Evolutionary conservation across 2,113 vertebrate genomes (phyloP), one percentile per base, ranked within the genome.

Genomic region (Noturus placidus): DNA sequence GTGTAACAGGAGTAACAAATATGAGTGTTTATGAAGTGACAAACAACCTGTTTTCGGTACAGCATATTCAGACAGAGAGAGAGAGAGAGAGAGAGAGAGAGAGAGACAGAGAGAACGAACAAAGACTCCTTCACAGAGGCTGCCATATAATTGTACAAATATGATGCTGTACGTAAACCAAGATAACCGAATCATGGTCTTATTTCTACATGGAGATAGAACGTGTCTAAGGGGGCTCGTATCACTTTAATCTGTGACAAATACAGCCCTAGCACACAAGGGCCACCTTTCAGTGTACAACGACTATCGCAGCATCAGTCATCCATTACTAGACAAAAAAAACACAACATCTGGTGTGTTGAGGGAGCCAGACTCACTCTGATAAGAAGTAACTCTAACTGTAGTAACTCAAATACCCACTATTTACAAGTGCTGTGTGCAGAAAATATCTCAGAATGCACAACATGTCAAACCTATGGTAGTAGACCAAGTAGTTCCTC

Each of bases 71-170:
- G 20, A 50, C 30, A 30, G n/a, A 79, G 25, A 65, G 15, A 13
- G 59, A 65, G 72, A 77, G 70, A 54, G 13, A 56, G 7, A 82
- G 76, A 22, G 33, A 72, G 59, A 84, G 82, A 56, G 76, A 57
- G 76, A 27, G 54, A 74, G 50, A 87, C 61, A n/a, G n/a, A n/a
- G n/a, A n/a, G 67, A 20, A 76, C 20, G n/a, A 76, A 25, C 25
- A 46, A 46, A 46, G 13, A 4, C 35, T 27, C 20, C 27, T 85
- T 57, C 35, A 56, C 11, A 38, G 4, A 57, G 56, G 9, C 70
- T 33, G 25, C 35, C 56, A 63, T 50, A 61, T 46, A 42, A 46
- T 54, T 54, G 54, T 74, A 22, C 25, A 72, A 57, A 74, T 14
- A 57, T 56, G 38, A 74, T 35, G 20, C 17, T 54, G 15, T 69